These are phyloP conservation scores for Scotopteryx bipunctaria DNA, from an alignment of 2,888 invertebrate genomes.

Conservation along the genomic window DNA sequence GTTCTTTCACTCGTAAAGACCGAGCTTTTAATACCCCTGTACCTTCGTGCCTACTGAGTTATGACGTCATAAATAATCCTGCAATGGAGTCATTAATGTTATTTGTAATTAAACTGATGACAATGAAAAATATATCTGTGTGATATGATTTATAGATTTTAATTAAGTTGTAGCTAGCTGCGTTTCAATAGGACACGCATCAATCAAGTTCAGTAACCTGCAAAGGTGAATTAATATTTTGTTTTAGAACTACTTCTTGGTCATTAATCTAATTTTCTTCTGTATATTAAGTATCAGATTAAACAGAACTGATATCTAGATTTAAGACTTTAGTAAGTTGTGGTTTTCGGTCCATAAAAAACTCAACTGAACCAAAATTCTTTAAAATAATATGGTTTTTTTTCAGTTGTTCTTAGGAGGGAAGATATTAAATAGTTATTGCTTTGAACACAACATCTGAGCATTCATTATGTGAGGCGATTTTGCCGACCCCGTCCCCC, in stretches of 20 bases:
- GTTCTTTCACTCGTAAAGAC: constrained; percentile 8
- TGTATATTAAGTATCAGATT: no score
- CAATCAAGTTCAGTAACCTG: constrained; percentile 4
- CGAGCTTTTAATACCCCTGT: constrained; percentile 9
- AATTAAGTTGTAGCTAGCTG: constrained; percentile 20
- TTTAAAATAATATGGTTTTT: no score
- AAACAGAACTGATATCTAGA: no score
- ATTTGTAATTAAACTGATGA: constrained; percentile 45
- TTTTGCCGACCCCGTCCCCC: no score
- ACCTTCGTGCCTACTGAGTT: constrained; percentile 30
- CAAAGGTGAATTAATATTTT: constrained; percentile 1
- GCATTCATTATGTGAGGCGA: no score
- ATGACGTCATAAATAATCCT: constrained; percentile 48
- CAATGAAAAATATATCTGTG: constrained; percentile 39
- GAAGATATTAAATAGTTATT: no score
- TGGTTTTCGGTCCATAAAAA: no score
- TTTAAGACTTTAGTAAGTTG: no score
- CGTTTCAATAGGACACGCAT: constrained; percentile 3
- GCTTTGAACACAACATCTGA: no score
- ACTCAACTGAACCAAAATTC: no score
- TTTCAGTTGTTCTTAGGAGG: no score
- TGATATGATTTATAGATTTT: constrained; percentile 31
- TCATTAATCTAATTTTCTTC: no score
- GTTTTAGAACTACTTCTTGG: constrained; percentile 4
- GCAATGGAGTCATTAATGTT: constrained; percentile 44